Percentiles rank a stretch among this genome's conserved stretches.
Evolutionary conservation across 2,113 vertebrate species (phyloP).

Genomic region (Picathartes gymnocephalus): DNA sequence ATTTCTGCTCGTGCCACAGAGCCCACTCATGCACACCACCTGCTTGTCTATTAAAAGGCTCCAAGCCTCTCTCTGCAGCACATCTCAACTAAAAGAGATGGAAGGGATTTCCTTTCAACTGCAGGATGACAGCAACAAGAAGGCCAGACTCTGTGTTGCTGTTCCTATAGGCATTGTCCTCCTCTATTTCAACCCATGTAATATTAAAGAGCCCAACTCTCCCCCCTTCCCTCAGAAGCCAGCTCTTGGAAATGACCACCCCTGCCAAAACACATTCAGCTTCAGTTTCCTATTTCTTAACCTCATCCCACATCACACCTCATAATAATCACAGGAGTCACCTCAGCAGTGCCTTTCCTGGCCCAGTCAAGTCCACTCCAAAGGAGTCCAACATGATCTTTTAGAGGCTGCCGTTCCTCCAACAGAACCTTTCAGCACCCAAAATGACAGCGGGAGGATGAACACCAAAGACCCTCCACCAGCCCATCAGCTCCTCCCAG

Average conservation of each 20-base stretch:
- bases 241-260: not conserved
- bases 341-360: not conserved
- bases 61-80: not conserved
- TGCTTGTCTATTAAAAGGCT: not conserved
- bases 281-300: not conserved
- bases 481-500: not conserved
- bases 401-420: not conserved
- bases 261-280: not conserved
- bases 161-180: not conserved
- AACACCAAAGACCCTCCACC: not conserved
- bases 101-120: not conserved
- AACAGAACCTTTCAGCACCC: not conserved
- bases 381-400: not conserved
- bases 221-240: not conserved
- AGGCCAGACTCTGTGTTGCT: not conserved
- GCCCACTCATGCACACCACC: not conserved
- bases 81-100: not conserved
- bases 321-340: not conserved
- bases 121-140: not conserved
- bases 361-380: not conserved
- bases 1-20: not conserved
- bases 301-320: not conserved
- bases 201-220: not conserved
- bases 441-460: accelerated
- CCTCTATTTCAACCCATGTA: not conserved